Conservation (phyloP, 2,888 invertebrate genomes). For the Celastrina argiolus region DNA sequence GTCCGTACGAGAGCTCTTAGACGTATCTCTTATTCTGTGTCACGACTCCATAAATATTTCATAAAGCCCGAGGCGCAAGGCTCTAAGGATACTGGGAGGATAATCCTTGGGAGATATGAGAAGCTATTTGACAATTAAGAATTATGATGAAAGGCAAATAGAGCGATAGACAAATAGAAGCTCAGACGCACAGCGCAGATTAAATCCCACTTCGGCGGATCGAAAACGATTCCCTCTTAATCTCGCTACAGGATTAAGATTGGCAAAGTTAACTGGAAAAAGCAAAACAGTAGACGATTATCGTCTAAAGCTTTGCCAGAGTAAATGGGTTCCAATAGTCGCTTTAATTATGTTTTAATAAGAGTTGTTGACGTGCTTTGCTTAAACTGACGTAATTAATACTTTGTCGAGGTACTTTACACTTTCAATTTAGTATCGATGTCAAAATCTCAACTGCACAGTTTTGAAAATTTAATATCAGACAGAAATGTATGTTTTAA, state of each 20-base stretch:
- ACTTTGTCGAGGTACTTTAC: background rate
- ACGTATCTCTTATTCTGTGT: conserved; percentile 13
- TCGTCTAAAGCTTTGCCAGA: conserved; percentile 35
- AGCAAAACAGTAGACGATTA: conserved; percentile 43
- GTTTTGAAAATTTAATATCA: background rate
- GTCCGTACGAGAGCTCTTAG: conserved; percentile 10
- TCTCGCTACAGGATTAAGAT: conserved; percentile 50
- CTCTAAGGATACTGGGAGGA: background rate
- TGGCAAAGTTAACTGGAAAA: conserved; percentile 48
- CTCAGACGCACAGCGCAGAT: conserved; percentile 50
- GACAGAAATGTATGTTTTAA: background rate
- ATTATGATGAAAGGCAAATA: conserved; percentile 45
- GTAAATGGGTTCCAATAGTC: conserved; percentile 37
- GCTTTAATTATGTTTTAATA: conserved; percentile 32
- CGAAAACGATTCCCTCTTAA: conserved; percentile 58
- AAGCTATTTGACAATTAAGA: conserved; percentile 9
- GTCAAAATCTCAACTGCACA: background rate
- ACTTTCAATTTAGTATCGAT: background rate
- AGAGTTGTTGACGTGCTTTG: background rate
- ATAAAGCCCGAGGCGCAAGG: conserved; percentile 1
- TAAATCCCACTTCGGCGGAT: conserved; percentile 46
- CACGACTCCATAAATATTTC: conserved; percentile 12
- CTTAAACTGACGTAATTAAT: background rate
- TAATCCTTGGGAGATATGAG: conserved; percentile 14
- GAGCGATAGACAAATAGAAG: conserved; percentile 49